Conservation (phyloP, 2,888 invertebrate genomes). For the Odontocolon sp. region DNA sequence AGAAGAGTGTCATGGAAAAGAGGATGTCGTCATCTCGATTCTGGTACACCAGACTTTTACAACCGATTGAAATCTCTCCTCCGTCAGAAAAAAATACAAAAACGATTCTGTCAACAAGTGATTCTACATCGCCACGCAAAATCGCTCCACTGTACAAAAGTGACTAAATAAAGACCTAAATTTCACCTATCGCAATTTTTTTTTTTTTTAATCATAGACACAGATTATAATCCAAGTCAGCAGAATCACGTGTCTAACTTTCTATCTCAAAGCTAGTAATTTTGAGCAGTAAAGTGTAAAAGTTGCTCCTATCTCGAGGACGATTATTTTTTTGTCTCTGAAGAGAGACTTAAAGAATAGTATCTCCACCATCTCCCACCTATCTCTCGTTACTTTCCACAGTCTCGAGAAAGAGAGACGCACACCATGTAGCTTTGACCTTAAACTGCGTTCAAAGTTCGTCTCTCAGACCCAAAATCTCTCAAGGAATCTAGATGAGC, state of each 20-base stretch:
- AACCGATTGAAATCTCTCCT: conserved; percentile 16
- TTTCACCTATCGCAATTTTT: neutral
- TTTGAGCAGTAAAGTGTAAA: neutral
- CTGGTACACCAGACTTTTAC: conserved; percentile 28
- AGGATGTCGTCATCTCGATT: conserved; percentile 39
- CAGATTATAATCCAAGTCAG: neutral
- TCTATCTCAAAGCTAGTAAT: conserved; percentile 12
- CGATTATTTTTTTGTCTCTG: conserved; percentile 65
- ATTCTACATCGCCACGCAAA: conserved; percentile 16
- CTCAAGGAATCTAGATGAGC: conserved; percentile 68
- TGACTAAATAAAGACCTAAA: conserved; percentile 10
- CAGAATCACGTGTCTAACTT: conserved; percentile 27
- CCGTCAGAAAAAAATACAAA: conserved; percentile 13
- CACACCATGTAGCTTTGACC: no score
- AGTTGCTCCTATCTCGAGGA: conserved; percentile 64
- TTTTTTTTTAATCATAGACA: neutral
- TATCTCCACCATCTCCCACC: neutral
- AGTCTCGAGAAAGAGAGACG: no score
- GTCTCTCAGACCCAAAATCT: conserved; percentile 64
- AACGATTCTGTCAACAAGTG: conserved; percentile 10
- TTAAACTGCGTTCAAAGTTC: conserved; percentile 53
- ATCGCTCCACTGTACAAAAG: neutral
- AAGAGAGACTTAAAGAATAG: conserved; percentile 20
- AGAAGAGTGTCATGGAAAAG: conserved; percentile 34
- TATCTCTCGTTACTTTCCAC: conserved; percentile 1